Conservation (phyloP, 1,140 invertebrate species). For the Pachypsylla venusta region DNA sequence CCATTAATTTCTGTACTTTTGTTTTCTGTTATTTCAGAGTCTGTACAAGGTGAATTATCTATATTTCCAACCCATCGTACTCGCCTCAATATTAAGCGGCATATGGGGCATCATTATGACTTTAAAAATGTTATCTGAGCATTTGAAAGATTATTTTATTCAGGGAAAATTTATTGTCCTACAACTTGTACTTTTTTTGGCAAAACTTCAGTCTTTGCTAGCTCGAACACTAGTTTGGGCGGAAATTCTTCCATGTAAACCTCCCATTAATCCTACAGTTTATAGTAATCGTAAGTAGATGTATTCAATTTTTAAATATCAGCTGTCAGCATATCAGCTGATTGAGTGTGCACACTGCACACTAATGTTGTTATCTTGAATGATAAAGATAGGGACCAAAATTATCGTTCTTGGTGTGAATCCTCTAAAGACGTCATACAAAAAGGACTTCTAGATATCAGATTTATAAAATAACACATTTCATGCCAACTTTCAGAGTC, state of each 20-base stretch:
- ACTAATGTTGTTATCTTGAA: neutral
- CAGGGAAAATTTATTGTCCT: constrained; percentile 28
- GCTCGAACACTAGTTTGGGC: constrained; percentile 21
- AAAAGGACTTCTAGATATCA: neutral
- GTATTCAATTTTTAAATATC: neutral
- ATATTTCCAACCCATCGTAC: constrained; percentile 41
- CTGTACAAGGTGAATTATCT: constrained; percentile 40
- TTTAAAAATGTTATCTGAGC: constrained; percentile 33
- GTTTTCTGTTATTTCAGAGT: no score
- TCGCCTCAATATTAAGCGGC: constrained; percentile 40
- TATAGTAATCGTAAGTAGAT: constrained; percentile 33
- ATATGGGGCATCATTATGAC: constrained; percentile 45
- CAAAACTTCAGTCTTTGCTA: constrained; percentile 26
- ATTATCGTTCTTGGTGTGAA: no score
- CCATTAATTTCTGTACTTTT: no score
- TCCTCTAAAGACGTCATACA: neutral
- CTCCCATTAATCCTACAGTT: constrained; percentile 31
- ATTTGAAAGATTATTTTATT: constrained; percentile 29
- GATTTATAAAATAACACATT: neutral
- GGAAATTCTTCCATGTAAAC: constrained; percentile 25
- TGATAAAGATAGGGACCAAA: neutral
- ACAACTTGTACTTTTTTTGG: constrained; percentile 27
- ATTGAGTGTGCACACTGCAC: no score
- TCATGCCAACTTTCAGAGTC: neutral
- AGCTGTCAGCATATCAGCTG: no score